Evolutionary conservation across 1,140 invertebrate species (phyloP).

Genomic region (Eubasilissa regina): DNA sequence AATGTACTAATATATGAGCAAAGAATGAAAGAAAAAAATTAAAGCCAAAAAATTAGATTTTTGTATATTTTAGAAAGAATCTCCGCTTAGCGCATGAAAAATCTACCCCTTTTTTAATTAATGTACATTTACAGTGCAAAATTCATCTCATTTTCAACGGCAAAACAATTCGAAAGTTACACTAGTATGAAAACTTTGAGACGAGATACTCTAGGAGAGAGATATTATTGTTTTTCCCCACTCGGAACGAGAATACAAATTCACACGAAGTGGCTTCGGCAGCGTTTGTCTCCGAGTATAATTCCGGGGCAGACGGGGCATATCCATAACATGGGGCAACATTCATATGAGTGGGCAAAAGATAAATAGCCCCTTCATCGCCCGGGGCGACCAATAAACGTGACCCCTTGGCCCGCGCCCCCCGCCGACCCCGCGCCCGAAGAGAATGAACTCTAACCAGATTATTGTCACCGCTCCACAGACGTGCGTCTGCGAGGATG

Average conservation of each 20-base stretch:
- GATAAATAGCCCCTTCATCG: slow-evolving; percentile 60
- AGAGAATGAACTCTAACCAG: slow-evolving; percentile 49
- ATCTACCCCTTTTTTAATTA: too few relatives aligned
- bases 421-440: slow-evolving; percentile 16
- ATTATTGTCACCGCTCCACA: slow-evolving; percentile 49
- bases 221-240: slow-evolving; percentile 9
- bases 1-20: too few relatives aligned
- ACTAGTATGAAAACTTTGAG: slow-evolving; percentile 12
- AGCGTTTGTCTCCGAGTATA: slow-evolving; percentile 40
- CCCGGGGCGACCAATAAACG: slow-evolving; percentile 57
- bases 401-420: slow-evolving; percentile 39
- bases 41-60: too few relatives aligned
- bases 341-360: slow-evolving; percentile 58
- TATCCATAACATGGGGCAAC: slow-evolving; percentile 57
- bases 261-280: slow-evolving; percentile 11
- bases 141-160: slow-evolving; percentile 4
- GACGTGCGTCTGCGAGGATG: slow-evolving; percentile 13
- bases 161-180: background rate
- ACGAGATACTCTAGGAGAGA: slow-evolving; percentile 7
- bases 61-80: too few relatives aligned
- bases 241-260: background rate
- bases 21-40: too few relatives aligned
- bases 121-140: background rate
- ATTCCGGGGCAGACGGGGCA: slow-evolving; percentile 50
- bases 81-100: too few relatives aligned